Evolutionary conservation across 2,797 vertebrate species (phyloP), one percentile per base, ranked within the genome.

Genomic region (Microctenopoma lineatum): DNA sequence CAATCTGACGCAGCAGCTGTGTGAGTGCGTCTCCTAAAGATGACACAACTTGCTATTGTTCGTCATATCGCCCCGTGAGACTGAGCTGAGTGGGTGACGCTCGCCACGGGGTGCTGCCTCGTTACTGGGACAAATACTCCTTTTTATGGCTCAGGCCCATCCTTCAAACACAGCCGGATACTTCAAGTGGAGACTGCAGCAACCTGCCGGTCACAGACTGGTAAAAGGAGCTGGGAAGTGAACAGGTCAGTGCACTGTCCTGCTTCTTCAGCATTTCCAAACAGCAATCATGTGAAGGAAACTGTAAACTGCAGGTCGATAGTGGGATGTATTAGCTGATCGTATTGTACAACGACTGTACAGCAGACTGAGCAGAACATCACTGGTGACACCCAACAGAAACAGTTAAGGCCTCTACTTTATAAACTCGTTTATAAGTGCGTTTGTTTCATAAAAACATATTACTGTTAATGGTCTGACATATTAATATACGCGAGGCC

Each of bases 71-170:
- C 25, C 36, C 47, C 9, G 16, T 39, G 67, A 26, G 47, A 58
- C 48, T 10, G 38, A 38, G 48, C 27, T 27, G 46, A 45, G 39
- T 64, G n/a, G 52, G 26, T 18, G 48, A 38, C 47, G 53, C 72
- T 65, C 59, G 48, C 14, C 48, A 57, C 52, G n/a, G 57, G 69
- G 29, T 47, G 67, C 64, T 65, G 72, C 58, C 44, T 64, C 10
- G 29, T 71, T 57, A 48, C 36, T 45, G 25, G n/a, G 21, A 36
- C 69, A 55, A 65, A 58, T 39, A 44, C 32, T 58, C 18, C 2
- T 54, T 59, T 72, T 58, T 39, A 71, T 55, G 34, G 54, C 11
- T 13, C 53, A 14, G 13, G 52, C 18, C 21, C 16, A 26, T 8
- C 5, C 36, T 53, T 59, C 27, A 36, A 41, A 51, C 38, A 44